These are phyloP conservation scores for Cheilosia variabilis DNA, from an alignment of 2,888 invertebrate genomes.

Conservation along the genomic window DNA sequence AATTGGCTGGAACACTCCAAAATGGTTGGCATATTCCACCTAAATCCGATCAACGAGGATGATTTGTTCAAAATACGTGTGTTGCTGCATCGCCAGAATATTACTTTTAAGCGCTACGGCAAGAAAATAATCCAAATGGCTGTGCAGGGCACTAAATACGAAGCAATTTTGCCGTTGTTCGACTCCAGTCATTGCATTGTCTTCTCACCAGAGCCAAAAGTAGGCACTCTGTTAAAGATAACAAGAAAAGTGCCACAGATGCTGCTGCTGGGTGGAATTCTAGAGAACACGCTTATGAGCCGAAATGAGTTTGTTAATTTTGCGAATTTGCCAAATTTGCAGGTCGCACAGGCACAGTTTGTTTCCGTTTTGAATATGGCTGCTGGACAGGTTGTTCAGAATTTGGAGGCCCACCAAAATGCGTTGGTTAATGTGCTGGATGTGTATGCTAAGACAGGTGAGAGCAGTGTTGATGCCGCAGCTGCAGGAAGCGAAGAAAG, in stretches of 20 bases:
- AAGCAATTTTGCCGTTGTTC: slow-evolving; percentile 87
- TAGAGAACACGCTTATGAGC: slow-evolving; percentile 88
- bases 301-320: slow-evolving; percentile 88
- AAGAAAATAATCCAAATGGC: slow-evolving; percentile 87
- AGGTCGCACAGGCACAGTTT: slow-evolving; percentile 87
- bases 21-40: slow-evolving; percentile 89
- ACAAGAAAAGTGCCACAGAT: slow-evolving; percentile 89
- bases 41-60: slow-evolving; percentile 88
- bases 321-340: slow-evolving; percentile 87
- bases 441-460: slow-evolving; percentile 83
- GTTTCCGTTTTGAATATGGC: slow-evolving; percentile 88
- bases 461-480: neutral
- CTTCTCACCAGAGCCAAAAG: slow-evolving; percentile 88
- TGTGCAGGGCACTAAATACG: slow-evolving; percentile 88
- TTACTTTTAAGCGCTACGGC: slow-evolving; percentile 88
- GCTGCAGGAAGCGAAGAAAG: too few species aligned
- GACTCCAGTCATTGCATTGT: slow-evolving; percentile 87
- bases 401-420: slow-evolving; percentile 88
- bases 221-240: slow-evolving; percentile 86
- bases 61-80: slow-evolving; percentile 87
- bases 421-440: slow-evolving; percentile 88
- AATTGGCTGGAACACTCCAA: slow-evolving; percentile 89
- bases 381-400: slow-evolving; percentile 87
- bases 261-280: slow-evolving; percentile 90
- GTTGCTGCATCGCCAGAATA: slow-evolving; percentile 87